phyloP scores from a whole-genome alignment of 1,140 invertebrate genomes.

The Papilio xuthus region DNA sequence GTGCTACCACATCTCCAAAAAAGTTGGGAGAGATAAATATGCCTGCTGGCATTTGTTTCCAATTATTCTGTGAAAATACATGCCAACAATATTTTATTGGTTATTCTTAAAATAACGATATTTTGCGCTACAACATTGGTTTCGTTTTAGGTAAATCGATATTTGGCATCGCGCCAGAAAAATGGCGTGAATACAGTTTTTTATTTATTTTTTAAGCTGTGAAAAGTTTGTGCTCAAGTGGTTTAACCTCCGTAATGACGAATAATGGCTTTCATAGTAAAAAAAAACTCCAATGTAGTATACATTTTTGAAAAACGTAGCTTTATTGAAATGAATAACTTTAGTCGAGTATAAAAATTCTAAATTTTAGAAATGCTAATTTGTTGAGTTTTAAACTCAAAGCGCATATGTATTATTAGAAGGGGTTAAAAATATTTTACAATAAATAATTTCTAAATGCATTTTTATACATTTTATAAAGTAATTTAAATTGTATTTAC shows the following conservation, averaged over 20 bases:
- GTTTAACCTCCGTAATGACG: slow-evolving; percentile 30
- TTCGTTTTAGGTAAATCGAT: slow-evolving; percentile 35
- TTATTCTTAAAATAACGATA: slow-evolving; percentile 11
- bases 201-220: slow-evolving; percentile 34
- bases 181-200: slow-evolving; percentile 30
- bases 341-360: too few relatives aligned
- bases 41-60: not conserved
- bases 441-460: not conserved
- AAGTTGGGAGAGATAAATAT: too few relatives aligned
- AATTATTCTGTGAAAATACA: not conserved
- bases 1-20: too few relatives aligned
- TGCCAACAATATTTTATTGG: not conserved
- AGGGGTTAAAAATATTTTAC: not conserved
- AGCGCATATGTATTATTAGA: too few relatives aligned
- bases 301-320: not conserved
- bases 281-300: not conserved
- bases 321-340: too few relatives aligned
- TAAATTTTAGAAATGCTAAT: too few relatives aligned
- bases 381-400: too few relatives aligned
- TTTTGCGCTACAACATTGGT: slow-evolving; percentile 12
- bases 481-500: not conserved
- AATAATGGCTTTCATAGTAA: slow-evolving; percentile 16
- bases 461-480: not conserved
- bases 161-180: slow-evolving; percentile 30
- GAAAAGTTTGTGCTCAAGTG: slow-evolving; percentile 34